These are phyloP conservation scores for Cotesia vestalis DNA, from an alignment of 1,140 invertebrate species.

Conservation along the genomic window DNA sequence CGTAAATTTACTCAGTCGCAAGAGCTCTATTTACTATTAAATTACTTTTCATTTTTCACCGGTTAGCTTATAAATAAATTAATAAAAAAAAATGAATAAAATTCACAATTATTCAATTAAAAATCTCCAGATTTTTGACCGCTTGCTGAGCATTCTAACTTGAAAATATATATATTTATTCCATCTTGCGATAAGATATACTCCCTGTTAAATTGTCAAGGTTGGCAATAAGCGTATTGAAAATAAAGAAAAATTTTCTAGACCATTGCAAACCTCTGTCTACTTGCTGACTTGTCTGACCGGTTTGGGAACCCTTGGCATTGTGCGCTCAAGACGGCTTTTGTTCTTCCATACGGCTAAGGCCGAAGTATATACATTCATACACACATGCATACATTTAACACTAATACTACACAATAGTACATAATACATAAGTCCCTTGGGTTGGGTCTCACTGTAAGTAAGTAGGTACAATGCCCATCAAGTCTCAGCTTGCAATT, in stretches of 20 bases:
- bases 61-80: not conserved
- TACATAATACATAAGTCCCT: no score
- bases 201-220: not conserved
- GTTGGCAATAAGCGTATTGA: not conserved
- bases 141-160: no score
- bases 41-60: not conserved
- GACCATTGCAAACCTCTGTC: no score
- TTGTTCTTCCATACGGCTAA: not conserved
- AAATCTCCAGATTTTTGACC: no score
- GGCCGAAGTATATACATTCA: not conserved
- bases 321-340: not conserved
- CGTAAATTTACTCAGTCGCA: slow-evolving; percentile 35
- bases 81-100: no score
- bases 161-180: no score
- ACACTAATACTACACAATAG: no score
- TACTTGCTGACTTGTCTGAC: not conserved
- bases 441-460: no score
- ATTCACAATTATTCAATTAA: no score
- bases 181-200: no score
- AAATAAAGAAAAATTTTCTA: slow-evolving; percentile 5
- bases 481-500: no score
- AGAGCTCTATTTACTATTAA: slow-evolving; percentile 10
- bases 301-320: slow-evolving; percentile 6
- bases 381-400: not conserved
- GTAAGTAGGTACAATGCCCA: no score